Conservation (phyloP, 1,140 invertebrate genomes). For the Calephelis nemesis region DNA sequence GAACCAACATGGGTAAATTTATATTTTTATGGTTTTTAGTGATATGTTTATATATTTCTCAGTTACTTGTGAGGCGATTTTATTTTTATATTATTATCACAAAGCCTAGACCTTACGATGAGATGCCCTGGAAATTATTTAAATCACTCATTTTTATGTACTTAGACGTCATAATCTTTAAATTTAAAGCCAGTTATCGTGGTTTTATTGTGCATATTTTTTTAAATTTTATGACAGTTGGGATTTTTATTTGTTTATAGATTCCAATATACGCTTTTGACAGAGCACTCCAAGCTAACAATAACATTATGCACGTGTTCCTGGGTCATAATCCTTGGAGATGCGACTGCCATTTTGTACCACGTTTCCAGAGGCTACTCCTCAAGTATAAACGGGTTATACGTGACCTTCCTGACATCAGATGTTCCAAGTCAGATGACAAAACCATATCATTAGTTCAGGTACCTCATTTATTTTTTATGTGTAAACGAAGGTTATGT, state of each 20-base stretch:
- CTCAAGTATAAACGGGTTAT: conserved; percentile 86
- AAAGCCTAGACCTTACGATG: too few relatives aligned
- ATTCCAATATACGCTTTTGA: conserved; percentile 88
- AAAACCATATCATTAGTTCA: conserved; percentile 81
- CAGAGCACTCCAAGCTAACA: conserved; percentile 86
- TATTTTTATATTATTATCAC: too few relatives aligned
- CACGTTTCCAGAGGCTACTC: conserved; percentile 86
- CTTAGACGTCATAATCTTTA: too few relatives aligned
- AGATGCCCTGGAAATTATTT: too few relatives aligned
- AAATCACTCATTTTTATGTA: too few relatives aligned
- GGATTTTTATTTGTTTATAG: conserved; percentile 56
- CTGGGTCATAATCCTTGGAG: conserved; percentile 89
- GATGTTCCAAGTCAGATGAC: conserved; percentile 80
- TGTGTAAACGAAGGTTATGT: too few relatives aligned
- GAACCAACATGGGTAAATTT: too few relatives aligned
- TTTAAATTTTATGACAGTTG: neutral
- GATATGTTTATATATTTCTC: too few relatives aligned
- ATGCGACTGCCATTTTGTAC: conserved; percentile 89
- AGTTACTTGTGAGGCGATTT: too few relatives aligned
- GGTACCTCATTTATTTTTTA: conserved; percentile 58
- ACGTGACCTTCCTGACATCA: conserved; percentile 84
- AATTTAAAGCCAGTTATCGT: too few relatives aligned
- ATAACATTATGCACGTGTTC: conserved; percentile 83
- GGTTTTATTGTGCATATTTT: too few relatives aligned
- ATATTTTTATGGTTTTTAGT: too few relatives aligned